Conservation (phyloP, 2,888 invertebrate genomes). For the Chymomyza fuscimana region DNA sequence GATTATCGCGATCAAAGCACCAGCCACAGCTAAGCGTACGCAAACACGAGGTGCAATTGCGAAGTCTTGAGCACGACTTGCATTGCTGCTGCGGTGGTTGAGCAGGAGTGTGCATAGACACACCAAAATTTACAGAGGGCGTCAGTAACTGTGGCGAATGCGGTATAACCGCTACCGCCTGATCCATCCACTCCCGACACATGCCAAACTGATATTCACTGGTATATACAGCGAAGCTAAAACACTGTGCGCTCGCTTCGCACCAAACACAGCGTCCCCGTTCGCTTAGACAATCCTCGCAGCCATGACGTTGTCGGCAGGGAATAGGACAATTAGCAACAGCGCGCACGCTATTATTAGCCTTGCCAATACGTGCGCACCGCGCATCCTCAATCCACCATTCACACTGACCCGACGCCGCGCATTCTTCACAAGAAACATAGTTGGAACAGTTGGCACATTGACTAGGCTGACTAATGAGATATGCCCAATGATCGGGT, state of each 20-base stretch:
- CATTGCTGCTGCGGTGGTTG: constrained; percentile 83
- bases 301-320: constrained; percentile 88
- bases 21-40: constrained; percentile 94
- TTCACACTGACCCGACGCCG: constrained; percentile 89
- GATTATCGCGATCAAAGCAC: constrained; percentile 94
- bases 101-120: constrained; percentile 59
- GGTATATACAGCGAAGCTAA: constrained; percentile 97
- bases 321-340: constrained; percentile 88
- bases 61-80: constrained; percentile 88
- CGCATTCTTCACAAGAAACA: constrained; percentile 92
- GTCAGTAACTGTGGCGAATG: constrained; percentile 12
- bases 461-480: constrained; percentile 89
- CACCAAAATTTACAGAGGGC: constrained; percentile 47
- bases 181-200: constrained; percentile 96
- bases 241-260: constrained; percentile 93
- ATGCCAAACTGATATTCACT: constrained; percentile 96
- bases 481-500: constrained; percentile 86
- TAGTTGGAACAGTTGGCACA: constrained; percentile 94
- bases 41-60: constrained; percentile 89
- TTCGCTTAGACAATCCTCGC: constrained; percentile 91
- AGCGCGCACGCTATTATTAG: constrained; percentile 84
- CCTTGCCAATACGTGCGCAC: constrained; percentile 89
- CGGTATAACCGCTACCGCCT: constrained; percentile 81
- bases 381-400: constrained; percentile 95
- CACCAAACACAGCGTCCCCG: constrained; percentile 97